phyloP scores from a whole-genome alignment of 2,797 vertebrate species.

The Alexandromys oeconomus region DNA sequence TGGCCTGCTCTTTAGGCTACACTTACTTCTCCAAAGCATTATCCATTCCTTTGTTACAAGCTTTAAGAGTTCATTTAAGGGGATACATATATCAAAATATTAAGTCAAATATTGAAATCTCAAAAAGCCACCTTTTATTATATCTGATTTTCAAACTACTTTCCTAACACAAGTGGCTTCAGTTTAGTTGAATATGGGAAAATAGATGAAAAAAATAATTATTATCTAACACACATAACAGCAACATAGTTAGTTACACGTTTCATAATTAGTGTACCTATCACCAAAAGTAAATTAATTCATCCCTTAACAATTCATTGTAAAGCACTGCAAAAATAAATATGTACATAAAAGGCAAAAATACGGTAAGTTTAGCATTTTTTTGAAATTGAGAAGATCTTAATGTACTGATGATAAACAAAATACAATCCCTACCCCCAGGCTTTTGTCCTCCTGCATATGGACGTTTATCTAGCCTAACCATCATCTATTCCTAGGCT shows the following conservation, averaged over 20 bases:
- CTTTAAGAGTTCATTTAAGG: slow-evolving; percentile 22
- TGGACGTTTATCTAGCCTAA: background rate
- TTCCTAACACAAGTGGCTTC: slow-evolving; percentile 64
- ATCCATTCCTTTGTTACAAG: slow-evolving; percentile 16
- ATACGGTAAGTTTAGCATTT: background rate
- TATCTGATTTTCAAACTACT: slow-evolving; percentile 64
- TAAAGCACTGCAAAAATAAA: slow-evolving; percentile 58
- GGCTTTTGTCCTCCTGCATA: slow-evolving; percentile 21
- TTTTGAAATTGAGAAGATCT: slow-evolving; percentile 41
- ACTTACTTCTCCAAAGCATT: slow-evolving; percentile 46
- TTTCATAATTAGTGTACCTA: slow-evolving; percentile 52
- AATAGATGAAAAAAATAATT: slow-evolving; percentile 25
- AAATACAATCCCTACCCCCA: slow-evolving; percentile 6
- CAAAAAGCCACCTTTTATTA: slow-evolving; percentile 54
- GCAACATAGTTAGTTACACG: slow-evolving; percentile 24
- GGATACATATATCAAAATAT: slow-evolving; percentile 37
- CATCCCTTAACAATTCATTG: slow-evolving; percentile 56
- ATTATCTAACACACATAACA: slow-evolving; percentile 39
- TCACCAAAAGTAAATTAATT: slow-evolving; percentile 62
- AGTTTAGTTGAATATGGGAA: slow-evolving; percentile 17
- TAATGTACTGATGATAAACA: slow-evolving; percentile 39
- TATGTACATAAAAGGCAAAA: slow-evolving; percentile 37
- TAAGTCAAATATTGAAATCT: slow-evolving; percentile 46
- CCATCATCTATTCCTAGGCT: slow-evolving; percentile 13
- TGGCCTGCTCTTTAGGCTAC: background rate